Evolutionary conservation across 23 tunicate genomes (phyloP).

Genomic region (Ascidia mentula): DNA sequence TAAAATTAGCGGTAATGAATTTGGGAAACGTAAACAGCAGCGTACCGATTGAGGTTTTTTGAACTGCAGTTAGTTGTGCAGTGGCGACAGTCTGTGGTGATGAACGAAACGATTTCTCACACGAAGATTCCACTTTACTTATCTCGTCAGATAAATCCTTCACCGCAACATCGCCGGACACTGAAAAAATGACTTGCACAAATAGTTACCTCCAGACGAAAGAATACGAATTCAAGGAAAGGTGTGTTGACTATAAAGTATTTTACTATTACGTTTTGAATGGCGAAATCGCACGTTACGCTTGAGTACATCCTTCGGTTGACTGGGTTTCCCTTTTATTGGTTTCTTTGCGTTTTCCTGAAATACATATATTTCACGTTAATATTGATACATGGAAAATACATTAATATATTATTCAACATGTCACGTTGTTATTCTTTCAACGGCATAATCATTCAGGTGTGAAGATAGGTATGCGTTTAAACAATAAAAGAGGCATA

Average conservation of each 20-base stretch:
- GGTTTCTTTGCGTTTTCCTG: conserved; percentile 67
- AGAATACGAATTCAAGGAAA: too few relatives aligned
- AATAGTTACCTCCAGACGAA: neutral
- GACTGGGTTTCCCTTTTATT: conserved; percentile 37
- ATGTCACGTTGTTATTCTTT: too few relatives aligned
- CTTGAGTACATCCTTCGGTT: conserved; percentile 55
- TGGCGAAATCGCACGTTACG: conserved; percentile 28
- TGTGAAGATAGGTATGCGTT: too few relatives aligned
- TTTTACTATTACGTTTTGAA: conserved; percentile 6
- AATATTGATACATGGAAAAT: too few relatives aligned
- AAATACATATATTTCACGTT: too few relatives aligned
- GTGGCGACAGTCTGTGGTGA: neutral
- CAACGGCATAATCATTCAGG: too few relatives aligned
- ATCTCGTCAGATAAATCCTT: conserved; percentile 75
- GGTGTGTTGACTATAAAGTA: too few relatives aligned
- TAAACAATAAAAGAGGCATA: too few relatives aligned
- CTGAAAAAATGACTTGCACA: conserved; percentile 11
- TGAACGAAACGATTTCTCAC: conserved; percentile 32
- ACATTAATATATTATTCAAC: too few relatives aligned
- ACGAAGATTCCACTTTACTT: conserved; percentile 53
- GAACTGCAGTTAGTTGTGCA: conserved; percentile 28
- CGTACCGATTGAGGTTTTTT: conserved; percentile 47
- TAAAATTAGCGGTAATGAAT: too few relatives aligned
- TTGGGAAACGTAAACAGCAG: too few relatives aligned
- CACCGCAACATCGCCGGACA: conserved; percentile 32